Base-by-base conservation (phyloP, 2,797 vertebrate genomes). In the Trichosurus vulpecula region DNA sequence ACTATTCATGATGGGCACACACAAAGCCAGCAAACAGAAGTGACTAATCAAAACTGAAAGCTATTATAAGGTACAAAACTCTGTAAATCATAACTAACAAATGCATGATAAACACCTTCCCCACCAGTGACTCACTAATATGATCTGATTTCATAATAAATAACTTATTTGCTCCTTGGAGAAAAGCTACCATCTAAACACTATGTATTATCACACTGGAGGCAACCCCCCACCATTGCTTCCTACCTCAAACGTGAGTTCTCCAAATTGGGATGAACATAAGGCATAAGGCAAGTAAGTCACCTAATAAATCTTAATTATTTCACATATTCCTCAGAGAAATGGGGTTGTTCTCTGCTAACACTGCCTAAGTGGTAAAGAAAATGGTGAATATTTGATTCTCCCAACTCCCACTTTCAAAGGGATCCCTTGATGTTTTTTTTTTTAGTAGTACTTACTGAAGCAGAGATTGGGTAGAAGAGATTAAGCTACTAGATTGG, bases 321-420 rank as follows among this genome's bases (percentile, higher is more conserved):
- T 47, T 5, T 16, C 30, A 19, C 35, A 19, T 31, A 61, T 52
- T 93, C 22, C 25, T 94, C 1, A 41, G n/a, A 35, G 31, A 90
- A 81, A 87, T 51, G 74, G 27, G 57, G 27, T 47, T 27, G 5
- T 25, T 90, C 12, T 87, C 61, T 55, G 19, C 29, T 52, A 47
- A 61, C 0, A 25, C 0, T 9, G 81, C 53, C 19, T 55, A 66
- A 51, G 52, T 0, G 25, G 35, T 3, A 52, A n/a, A 0, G 16
- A 61, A 90, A n/a, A 56, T 0, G 22, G 91, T 47, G 51, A 92
- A 41, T 27, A 6, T 51, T 54, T 87, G 56, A 10, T 2, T 31
- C 27, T 25, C 9, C 52, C 66, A 22, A 6, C 22, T 35, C 29
- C 35, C 0, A 1, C n/a, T 2, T 25, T 12, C 52, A 2, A 52